phyloP scores from a whole-genome alignment of 2,888 invertebrate genomes.

The Ophioninae sp. region DNA sequence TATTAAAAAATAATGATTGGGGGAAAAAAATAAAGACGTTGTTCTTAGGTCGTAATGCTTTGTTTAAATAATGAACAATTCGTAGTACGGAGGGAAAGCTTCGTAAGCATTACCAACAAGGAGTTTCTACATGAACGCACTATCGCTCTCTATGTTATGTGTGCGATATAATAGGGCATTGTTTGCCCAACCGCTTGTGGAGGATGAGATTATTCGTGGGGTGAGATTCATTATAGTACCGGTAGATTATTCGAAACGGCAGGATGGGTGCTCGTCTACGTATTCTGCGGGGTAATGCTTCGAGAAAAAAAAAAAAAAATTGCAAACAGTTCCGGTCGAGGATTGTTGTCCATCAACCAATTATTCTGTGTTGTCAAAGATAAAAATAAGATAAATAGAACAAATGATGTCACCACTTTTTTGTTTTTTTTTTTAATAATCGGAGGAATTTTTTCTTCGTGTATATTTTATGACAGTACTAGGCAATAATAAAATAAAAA shows the following conservation, averaged over 20 bases:
- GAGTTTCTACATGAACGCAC: slow-evolving; percentile 27
- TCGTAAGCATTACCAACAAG: slow-evolving; percentile 19
- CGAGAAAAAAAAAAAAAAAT: slow-evolving; percentile 15
- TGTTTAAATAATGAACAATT: slow-evolving; percentile 26
- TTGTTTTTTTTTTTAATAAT: neutral
- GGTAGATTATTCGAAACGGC: slow-evolving; percentile 45
- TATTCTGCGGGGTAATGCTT: slow-evolving; percentile 10
- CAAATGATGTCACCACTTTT: neutral
- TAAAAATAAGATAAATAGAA: neutral
- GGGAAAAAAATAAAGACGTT: slow-evolving; percentile 1
- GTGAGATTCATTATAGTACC: slow-evolving; percentile 51
- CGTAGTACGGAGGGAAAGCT: slow-evolving; percentile 21
- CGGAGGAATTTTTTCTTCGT: too few species aligned
- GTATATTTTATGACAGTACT: too few species aligned
- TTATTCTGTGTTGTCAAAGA: slow-evolving; percentile 13
- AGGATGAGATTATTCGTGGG: slow-evolving; percentile 52
- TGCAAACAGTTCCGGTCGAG: neutral
- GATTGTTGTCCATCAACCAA: slow-evolving; percentile 32
- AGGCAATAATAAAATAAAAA: too few species aligned
- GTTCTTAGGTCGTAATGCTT: neutral
- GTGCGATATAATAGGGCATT: slow-evolving; percentile 48
- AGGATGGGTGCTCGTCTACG: slow-evolving; percentile 29
- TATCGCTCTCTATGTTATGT: slow-evolving; percentile 30
- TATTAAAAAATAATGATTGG: neutral
- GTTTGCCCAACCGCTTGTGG: slow-evolving; percentile 46